Conservation (phyloP, 1,140 invertebrate genomes). For the Rhysida immarginata region DNA sequence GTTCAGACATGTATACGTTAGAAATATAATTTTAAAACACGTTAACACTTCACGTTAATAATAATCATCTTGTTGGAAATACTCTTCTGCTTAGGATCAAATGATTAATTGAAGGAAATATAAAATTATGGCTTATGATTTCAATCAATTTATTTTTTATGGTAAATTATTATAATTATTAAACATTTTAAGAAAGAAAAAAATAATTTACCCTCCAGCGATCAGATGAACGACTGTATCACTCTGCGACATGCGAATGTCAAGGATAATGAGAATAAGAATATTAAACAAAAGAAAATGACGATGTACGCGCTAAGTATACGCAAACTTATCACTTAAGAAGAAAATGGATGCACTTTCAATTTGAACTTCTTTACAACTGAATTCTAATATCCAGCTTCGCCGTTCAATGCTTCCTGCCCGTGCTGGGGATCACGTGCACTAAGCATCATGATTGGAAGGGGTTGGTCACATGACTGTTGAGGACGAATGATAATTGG, state of each 20-base stretch:
- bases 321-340: too few species aligned
- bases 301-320: too few species aligned
- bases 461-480: too few species aligned
- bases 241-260: slow-evolving; percentile 32
- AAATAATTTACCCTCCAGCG: slow-evolving; percentile 63
- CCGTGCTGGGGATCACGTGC: too few species aligned
- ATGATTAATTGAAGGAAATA: neutral
- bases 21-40: slow-evolving; percentile 6
- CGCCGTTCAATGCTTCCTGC: too few species aligned
- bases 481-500: too few species aligned
- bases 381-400: too few species aligned
- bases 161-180: neutral
- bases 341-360: too few species aligned
- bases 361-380: too few species aligned
- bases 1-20: neutral
- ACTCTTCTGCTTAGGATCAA: slow-evolving; percentile 3
- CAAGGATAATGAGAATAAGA: too few species aligned
- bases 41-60: slow-evolving; percentile 4
- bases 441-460: too few species aligned
- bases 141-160: slow-evolving; percentile 14
- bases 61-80: slow-evolving; percentile 9
- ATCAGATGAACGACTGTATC: slow-evolving; percentile 72
- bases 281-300: too few species aligned
- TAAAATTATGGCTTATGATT: slow-evolving; percentile 11
- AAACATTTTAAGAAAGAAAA: slow-evolving; percentile 17